These are phyloP conservation scores for Melospiza georgiana DNA, from an alignment of 2,113 vertebrate genomes.

Conservation along the genomic window DNA sequence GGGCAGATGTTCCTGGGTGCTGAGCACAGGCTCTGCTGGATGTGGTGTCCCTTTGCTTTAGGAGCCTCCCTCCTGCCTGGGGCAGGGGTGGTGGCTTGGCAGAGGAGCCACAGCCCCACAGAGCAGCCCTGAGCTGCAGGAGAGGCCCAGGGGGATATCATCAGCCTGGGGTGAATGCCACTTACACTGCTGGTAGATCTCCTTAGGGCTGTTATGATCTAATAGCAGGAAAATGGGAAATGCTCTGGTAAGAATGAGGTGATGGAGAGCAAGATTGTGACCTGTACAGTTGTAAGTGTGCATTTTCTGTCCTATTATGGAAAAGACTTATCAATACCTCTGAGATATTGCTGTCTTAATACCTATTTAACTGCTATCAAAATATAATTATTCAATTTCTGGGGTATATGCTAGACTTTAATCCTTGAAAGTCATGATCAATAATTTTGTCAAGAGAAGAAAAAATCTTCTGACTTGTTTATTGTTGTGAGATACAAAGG, in stretches of 20 bases:
- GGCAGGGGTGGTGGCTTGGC: background rate
- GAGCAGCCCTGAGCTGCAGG: background rate
- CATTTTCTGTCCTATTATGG: background rate
- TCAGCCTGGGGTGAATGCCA: background rate
- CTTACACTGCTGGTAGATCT: background rate
- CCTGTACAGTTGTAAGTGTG: background rate
- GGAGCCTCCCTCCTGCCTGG: background rate
- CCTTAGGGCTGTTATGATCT: background rate
- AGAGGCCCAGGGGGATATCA: accelerated
- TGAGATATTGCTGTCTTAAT: background rate
- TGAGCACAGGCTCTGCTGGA: background rate
- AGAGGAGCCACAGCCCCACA: background rate
- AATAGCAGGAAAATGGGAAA: background rate
- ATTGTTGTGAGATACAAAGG: background rate
- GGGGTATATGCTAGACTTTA: background rate
- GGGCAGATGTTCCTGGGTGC: background rate
- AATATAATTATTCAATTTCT: background rate
- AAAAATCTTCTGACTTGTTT: background rate
- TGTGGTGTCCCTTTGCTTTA: accelerated
- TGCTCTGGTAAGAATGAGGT: background rate
- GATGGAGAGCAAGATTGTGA: background rate
- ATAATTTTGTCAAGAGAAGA: background rate
- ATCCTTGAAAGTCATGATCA: background rate
- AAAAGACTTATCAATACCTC: background rate
- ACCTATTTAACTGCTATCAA: background rate